Evolutionary conservation across 1,140 invertebrate genomes (phyloP).

Genomic region (Neuroterus valhalla): DNA sequence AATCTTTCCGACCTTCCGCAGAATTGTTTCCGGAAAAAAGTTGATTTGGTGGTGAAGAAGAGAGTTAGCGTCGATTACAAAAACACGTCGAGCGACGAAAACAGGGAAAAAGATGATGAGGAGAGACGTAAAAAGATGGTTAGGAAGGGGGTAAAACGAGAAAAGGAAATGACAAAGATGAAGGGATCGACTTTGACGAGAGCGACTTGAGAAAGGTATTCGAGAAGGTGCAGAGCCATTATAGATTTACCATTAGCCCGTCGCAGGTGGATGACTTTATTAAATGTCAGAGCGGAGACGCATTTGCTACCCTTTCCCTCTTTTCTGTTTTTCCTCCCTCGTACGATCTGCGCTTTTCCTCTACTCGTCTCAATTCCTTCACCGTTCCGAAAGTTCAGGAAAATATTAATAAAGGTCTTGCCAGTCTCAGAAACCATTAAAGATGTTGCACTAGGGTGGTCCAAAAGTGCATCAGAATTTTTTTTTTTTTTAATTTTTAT

Average conservation of each 20-base stretch:
- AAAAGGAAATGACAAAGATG: conserved; percentile 31
- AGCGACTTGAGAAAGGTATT: conserved; percentile 28
- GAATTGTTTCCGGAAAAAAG: conserved; percentile 24
- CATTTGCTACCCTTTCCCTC: not conserved
- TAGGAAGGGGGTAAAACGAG: not conserved
- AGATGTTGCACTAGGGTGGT: too few species aligned
- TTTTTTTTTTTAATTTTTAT: too few species aligned
- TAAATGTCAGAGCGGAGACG: conserved; percentile 43
- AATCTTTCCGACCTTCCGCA: not conserved
- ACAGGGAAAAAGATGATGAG: not conserved
- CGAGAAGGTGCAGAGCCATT: conserved; percentile 41
- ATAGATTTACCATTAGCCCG: conserved; percentile 61
- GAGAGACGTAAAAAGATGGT: not conserved
- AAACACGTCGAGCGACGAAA: not conserved
- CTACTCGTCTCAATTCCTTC: conserved; percentile 7
- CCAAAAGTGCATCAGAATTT: too few species aligned
- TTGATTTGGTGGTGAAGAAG: not conserved
- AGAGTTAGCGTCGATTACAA: not conserved
- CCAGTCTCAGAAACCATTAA: too few species aligned
- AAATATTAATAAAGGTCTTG: not conserved
- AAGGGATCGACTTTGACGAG: conserved; percentile 28
- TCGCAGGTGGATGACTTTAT: conserved; percentile 49
- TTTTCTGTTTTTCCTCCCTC: conserved; percentile 5
- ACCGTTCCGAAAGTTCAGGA: not conserved
- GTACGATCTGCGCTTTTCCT: conserved; percentile 18